Evolutionary conservation across 2,113 vertebrate species (phyloP), one percentile per base, ranked within the genome.

Genomic region (Odontesthes bonariensis): DNA sequence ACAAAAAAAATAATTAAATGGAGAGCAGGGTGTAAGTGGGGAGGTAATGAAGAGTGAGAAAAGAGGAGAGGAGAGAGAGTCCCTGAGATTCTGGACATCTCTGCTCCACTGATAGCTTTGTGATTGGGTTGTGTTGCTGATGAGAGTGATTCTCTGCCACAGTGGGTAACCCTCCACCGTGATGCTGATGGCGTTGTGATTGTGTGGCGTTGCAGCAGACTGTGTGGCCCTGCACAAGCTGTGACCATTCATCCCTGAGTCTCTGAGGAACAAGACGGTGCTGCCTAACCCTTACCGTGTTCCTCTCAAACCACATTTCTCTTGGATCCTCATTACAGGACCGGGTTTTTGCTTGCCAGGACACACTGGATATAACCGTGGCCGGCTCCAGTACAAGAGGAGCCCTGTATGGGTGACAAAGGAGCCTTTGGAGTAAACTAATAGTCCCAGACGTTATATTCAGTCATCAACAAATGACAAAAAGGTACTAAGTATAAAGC

Each of bases 91-190:
- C 32, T 73, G 74, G 74, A 60, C 71, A 82, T 80, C 67, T 46
- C 70, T 11, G 75, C 79, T 75, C 59, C 20, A 51, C 77, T 91
- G 88, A 92, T 92, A 83, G 90, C 85, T 90, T 89, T 89, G 86
- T 91, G 91, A 92, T 92, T 91, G 85, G 89, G 85, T 84, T 84
- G 77, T 90, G 86, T 60, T 83, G 81, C 85, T 86, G 90, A 91
- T 90, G 88, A 89, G 88, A 91, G 85, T 69, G 81, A 82, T 87
- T 88, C 86, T 84, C 84, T 79, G 75, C 81, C 87, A 86, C 85
- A 87, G 83, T 83, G 86, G 84, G 80, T 79, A 77, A 69, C 81
- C 83, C 83, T 77, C 71, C 46, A 33, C 77, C 83, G 40, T 35
- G 76, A 84, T 73, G 82, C 84, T 90, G 90, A 91, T 91, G 87